Base-by-base conservation (phyloP, 1,140 invertebrate genomes). In the Eupristina koningsbergeri region DNA sequence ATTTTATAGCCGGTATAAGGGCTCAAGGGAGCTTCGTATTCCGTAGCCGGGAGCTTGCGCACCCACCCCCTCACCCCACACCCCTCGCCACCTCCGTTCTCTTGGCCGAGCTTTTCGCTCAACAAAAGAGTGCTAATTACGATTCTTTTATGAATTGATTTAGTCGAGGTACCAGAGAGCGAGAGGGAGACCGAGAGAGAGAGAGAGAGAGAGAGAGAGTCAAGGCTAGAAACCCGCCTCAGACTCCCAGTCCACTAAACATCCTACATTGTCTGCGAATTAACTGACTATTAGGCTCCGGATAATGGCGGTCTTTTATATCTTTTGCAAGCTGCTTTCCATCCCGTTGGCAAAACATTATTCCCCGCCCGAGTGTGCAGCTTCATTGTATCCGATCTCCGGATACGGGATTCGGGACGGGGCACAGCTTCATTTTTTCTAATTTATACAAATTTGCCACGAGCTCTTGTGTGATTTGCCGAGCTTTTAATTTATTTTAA, bases 91-190 rank as follows among this genome's bases (percentile, higher is more conserved):
- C 88, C 81, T 84, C 74, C 58, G 76, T 45, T 71, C 76, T 47
- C 85, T 61, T 15, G 47, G 50, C 34, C 86, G 86, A 86, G 86
- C 83, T 11, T 75, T 86, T 77, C 86, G 82, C 73, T 58, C 83
- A 86, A 90, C 89, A 90, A 90, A 89, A 89, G 89, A 87, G 86
- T 85, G 89, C 89, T 91, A 91, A 91, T 91, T 91, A 89, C 86
- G 88, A 90, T 89, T 91, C 89, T 91, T 91, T 91, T 91, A 91
- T 91, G 90, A 91, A 89, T 88, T 88, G 89, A 91, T 91, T 91
- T 88, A 90, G 88, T 86, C 85, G 88, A 86, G 88, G 61, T 77
- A 77, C 29, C 64, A 45, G 3, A 9, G 86, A 19, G 19, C 34
- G n/a, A n/a, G n/a, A n/a, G n/a, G n/a, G n/a, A n/a, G n/a, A n/a